These are phyloP conservation scores for Calypte anna DNA, from an alignment of 2,113 vertebrate species.

Conservation along the genomic window DNA sequence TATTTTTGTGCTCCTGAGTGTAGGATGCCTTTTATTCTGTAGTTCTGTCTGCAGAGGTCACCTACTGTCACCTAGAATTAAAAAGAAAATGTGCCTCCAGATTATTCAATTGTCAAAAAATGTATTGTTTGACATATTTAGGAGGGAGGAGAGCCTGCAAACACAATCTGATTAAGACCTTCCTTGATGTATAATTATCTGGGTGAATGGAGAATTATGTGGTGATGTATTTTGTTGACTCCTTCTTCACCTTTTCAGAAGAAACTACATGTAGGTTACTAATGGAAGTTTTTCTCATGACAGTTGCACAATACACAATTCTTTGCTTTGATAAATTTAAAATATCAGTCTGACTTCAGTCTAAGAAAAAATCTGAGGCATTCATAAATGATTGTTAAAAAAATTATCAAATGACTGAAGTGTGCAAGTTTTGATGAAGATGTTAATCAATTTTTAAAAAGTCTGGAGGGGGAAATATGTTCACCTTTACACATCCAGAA, in stretches of 20 bases:
- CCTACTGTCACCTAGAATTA: constrained; percentile 59
- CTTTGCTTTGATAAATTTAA: neutral
- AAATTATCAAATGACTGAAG: neutral
- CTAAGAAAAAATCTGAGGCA: neutral
- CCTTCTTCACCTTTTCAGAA: constrained; percentile 6
- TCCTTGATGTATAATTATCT: constrained; percentile 41
- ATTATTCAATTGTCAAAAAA: constrained; percentile 51
- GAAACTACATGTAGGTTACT: neutral
- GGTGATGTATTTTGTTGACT: constrained; percentile 3
- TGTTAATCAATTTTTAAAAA: neutral
- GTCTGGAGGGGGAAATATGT: neutral
- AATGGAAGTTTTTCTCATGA: neutral
- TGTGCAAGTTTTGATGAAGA: neutral
- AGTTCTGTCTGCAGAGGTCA: constrained; percentile 52
- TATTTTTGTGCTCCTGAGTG: neutral
- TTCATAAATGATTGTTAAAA: neutral
- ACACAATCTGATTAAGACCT: constrained; percentile 25
- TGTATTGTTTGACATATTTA: constrained; percentile 35
- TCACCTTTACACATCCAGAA: neutral
- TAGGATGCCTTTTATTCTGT: constrained; percentile 3
- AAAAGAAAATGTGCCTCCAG: constrained; percentile 52
- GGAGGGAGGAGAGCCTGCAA: neutral
- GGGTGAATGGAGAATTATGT: constrained; percentile 18
- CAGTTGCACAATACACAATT: neutral
- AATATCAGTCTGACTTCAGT: neutral